Base-by-base conservation (phyloP, 2,797 vertebrate species). In the Carcharodon carcharias region DNA sequence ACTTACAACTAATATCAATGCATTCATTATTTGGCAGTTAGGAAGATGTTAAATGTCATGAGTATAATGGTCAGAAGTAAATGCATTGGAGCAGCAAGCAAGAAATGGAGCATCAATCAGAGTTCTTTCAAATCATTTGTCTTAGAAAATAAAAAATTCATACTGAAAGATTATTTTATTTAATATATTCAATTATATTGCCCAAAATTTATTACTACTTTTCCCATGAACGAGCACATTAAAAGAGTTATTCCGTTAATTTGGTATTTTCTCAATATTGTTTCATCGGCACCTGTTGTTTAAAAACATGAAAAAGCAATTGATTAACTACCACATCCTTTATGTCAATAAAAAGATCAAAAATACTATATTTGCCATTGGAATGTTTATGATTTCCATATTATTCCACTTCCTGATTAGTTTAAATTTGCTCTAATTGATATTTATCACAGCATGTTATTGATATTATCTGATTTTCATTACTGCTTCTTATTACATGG, bases 401-500 rank as follows among this genome's bases (percentile, higher is more conserved):
- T 28, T 56, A 65, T 73, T 95, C 94, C 45, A 73, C 26, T 95
- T 65, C 28, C 50, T 95, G 63, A 94, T 91, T 91, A 45, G 61
- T 93, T 93, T 54, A 73, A 54, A 73, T 54, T 95, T 95, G 23
- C 26, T 54, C 67, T 40, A 95, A 95, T 54, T 95, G 67, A 95
- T 73, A 95, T 73, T 95, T 71, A 73, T 95, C 69, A 54, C 71
- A 77, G 69, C 14, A 50, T 95, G 28, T 69, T 31, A 73, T 95
- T 71, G 67, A 95, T 95, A 77, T 61, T 35, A 91, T 95, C 94
- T 58, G 69, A 95, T 77, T 95, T 95, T 77, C 50, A 77, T 95
- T 56, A 71, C 69, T n/a, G 69, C 50, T 95, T 54, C 18, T 73
- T 95, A 95, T 95, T 54, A 77, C 54, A 77, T 95, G 69, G 69